A percentile compares a stretch with the other conserved stretches of the same genome.
Evolutionary conservation across 1,140 invertebrate genomes (phyloP).

Genomic region (Muscidifurax raptorellus): DNA sequence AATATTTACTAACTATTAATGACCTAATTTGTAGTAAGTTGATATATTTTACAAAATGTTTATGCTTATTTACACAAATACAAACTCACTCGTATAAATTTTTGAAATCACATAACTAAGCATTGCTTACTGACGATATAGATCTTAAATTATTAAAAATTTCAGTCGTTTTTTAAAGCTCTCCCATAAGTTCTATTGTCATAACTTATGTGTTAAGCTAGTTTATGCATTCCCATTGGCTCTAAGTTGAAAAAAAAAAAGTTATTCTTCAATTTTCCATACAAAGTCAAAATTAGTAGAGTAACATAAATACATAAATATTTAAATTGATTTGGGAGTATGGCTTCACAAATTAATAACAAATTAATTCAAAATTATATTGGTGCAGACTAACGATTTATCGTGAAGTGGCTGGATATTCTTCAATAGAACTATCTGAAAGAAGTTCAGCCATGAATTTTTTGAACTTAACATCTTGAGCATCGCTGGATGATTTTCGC

Average conservation of each 20-base stretch:
- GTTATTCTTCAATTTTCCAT: background rate
- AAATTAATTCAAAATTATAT: background rate
- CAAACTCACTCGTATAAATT: conserved; percentile 40
- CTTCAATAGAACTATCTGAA: conserved; percentile 40
- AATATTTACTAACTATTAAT: conserved; percentile 19
- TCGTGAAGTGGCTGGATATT: background rate
- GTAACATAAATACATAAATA: background rate
- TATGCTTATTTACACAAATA: conserved; percentile 46
- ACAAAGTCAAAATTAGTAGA: background rate
- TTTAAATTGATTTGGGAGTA: conserved; percentile 18
- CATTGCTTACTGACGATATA: conserved; percentile 40
- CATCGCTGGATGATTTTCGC: conserved; percentile 66
- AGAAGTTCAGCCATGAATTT: conserved; percentile 66
- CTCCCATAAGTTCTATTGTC: conserved; percentile 15
- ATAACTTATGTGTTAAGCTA: background rate
- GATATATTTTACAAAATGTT: conserved; percentile 42
- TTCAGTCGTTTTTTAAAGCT: conserved; percentile 37
- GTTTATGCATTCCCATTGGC: background rate
- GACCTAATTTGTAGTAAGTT: conserved; percentile 24
- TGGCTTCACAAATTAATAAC: conserved; percentile 20
- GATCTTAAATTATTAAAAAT: conserved; percentile 38
- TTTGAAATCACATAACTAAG: conserved; percentile 36
- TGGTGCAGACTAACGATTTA: background rate
- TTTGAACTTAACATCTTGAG: conserved; percentile 71
- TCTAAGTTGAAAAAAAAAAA: background rate